Evolutionary conservation across 2,797 vertebrate genomes (phyloP).

Genomic region (Poecilia gillii): DNA sequence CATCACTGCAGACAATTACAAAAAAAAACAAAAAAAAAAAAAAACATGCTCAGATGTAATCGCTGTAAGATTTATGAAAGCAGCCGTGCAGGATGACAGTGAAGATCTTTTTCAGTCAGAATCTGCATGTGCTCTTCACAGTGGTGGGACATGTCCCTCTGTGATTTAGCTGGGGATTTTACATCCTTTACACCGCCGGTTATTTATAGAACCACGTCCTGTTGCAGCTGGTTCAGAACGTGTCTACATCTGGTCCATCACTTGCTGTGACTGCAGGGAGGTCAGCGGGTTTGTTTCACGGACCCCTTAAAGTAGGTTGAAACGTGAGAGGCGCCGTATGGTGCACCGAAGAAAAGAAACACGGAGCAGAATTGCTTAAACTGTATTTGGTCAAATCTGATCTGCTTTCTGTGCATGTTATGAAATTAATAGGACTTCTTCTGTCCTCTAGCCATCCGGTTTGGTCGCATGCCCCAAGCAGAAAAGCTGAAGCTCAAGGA

Average conservation of each 20-base stretch:
- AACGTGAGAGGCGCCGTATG: conserved; percentile 43
- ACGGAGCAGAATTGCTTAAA: background rate
- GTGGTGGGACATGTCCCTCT: conserved; percentile 20
- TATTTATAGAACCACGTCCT: conserved; percentile 43
- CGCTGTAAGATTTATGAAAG: background rate
- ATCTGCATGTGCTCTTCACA: conserved; percentile 20
- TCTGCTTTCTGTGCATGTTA: background rate
- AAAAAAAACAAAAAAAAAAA: background rate
- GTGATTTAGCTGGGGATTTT: conserved; percentile 33
- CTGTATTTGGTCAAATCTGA: background rate
- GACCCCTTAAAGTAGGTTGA: conserved; percentile 51
- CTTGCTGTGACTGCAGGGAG: conserved; percentile 45
- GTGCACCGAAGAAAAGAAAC: background rate
- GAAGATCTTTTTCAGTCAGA: background rate
- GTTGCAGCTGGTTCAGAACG: conserved; percentile 26
- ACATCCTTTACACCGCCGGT: conserved; percentile 38
- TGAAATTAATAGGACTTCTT: conserved; percentile 3
- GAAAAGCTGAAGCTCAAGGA: conserved; percentile 94
- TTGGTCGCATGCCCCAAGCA: conserved; percentile 94
- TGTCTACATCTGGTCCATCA: conserved; percentile 63
- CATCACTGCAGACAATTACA: background rate
- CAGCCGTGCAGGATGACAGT: background rate
- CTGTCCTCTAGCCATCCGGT: conserved; percentile 88
- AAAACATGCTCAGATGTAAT: background rate
- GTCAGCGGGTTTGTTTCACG: conserved; percentile 61